phyloP scores from a whole-genome alignment of 2,113 vertebrate species.

The Corvus hawaiiensis region DNA sequence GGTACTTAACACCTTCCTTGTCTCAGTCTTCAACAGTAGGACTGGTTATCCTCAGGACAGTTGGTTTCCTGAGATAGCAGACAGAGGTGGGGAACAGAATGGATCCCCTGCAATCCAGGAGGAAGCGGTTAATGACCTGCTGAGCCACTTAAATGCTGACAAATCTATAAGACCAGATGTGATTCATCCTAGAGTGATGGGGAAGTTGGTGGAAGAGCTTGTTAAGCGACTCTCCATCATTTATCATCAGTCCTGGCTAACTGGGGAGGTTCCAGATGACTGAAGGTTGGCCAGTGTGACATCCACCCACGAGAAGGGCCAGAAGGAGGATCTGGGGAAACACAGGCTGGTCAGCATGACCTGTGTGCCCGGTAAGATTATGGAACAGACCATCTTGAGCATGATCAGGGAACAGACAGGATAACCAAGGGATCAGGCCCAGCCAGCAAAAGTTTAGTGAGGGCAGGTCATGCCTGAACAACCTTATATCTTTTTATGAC shows the following conservation, averaged over 20 bases:
- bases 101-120: neutral
- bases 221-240: neutral
- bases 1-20: neutral
- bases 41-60: neutral
- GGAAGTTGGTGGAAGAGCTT: neutral
- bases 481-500: neutral
- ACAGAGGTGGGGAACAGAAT: neutral
- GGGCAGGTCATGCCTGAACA: too few species aligned
- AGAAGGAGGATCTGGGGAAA: neutral
- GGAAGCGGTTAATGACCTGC: neutral
- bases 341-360: neutral
- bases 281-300: neutral
- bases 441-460: neutral
- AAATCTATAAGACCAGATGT: neutral
- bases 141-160: neutral
- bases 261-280: too few species aligned
- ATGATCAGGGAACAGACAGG: neutral
- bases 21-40: neutral
- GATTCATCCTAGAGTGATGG: neutral
- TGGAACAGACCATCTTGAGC: neutral
- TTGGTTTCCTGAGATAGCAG: neutral
- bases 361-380: neutral
- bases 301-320: neutral
- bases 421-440: neutral
- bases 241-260: neutral